Evolutionary conservation across 2,888 invertebrate genomes (phyloP), one percentile per base, ranked within the genome.

Genomic region (Nebria brevicollis): DNA sequence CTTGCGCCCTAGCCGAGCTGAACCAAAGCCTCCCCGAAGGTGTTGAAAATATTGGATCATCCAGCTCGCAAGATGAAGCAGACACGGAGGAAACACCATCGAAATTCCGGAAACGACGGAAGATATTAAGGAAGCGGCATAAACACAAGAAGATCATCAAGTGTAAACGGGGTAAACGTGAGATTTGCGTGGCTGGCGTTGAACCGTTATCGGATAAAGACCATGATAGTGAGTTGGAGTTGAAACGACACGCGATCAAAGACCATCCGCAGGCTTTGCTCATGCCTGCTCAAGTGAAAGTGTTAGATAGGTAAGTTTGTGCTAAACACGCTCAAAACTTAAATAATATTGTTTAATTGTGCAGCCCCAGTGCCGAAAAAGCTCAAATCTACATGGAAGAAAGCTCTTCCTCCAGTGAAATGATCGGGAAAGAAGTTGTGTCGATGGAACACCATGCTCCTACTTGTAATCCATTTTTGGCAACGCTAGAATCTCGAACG

Each of bases 121-220:
- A 94, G 86, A 90, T 93, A 10, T 90, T 93, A 85, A 91, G 93
- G 85, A 93, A 93, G 87, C 90, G 93, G 64, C 93, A 92, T 85
- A 93, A 93, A 87, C 90, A 89, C 2, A 88, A 88, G 72, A 90
- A 90, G 82, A 87, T 75, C 15, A 68, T 76, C 42, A 82, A 81
- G 68, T 73, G 77, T 82, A 85, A 85, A 82, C 83, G 84, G 70
- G 76, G 76, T 54, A 87, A 86, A 83, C 84, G 86, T 75, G 84
- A 86, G 66, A 84, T 86, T 42, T 85, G 86, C 15, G 85, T 87
- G n/a, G 84, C 86, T 13, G 87, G 86, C 54, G 86, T 87, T 10
- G 88, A 87, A 78, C 85, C 86, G 1, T 82, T 89, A n/a, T 87
- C 88, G 74, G 88, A 89, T 82, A 87, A 86, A 3, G 89, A 89